Base-by-base conservation (phyloP, 2,888 invertebrate genomes). In the Quadroppia sp. region DNA sequence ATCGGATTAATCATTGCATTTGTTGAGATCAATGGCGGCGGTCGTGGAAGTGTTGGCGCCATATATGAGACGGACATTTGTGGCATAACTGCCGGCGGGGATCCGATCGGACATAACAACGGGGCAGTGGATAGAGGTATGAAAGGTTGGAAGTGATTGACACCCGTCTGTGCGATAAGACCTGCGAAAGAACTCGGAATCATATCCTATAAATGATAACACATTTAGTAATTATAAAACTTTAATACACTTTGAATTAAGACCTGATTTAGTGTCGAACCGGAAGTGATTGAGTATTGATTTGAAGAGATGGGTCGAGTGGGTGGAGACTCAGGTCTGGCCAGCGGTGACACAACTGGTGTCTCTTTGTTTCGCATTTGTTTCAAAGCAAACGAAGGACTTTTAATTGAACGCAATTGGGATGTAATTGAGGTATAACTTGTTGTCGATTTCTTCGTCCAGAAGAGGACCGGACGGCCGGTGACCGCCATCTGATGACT, bases 401-500 rank as follows among this genome's bases (percentile, higher is more conserved):
- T 36, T 25, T 73, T 73, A 17, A 73, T 73, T 50, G 48, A 53
- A 20, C 73, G n/a, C 56, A 73, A 70, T 20, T 73, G 73, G 3
- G 73, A 69, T 7, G 73, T 73, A n/a, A 73, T 15, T 1, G 70
- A 73, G 4, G 36, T 48, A 7, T 17, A 11, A 7, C 23, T 42
- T 7, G 42, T 45, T 40, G 45, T n/a, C n/a, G n/a, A 9, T 36
- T 71, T 74, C 25, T 74, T 74, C 3, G 82, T 81, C 83, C 83
- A 83, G 48, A 81, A 85, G 67, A 95, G 84, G 32, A 94, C 88
- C 0, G 93, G 89, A 74, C 88, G 85, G 4, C 94, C 94, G 0
- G 94, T 94, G 71, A 92, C 85, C 0, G 96, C 92, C 78, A 88
- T 83, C 56, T 90, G 89, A 61, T 90, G 89, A 80, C 88, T 90